Base-by-base conservation (phyloP, 2,888 invertebrate species). In the Microctonus aethiopoides region DNA sequence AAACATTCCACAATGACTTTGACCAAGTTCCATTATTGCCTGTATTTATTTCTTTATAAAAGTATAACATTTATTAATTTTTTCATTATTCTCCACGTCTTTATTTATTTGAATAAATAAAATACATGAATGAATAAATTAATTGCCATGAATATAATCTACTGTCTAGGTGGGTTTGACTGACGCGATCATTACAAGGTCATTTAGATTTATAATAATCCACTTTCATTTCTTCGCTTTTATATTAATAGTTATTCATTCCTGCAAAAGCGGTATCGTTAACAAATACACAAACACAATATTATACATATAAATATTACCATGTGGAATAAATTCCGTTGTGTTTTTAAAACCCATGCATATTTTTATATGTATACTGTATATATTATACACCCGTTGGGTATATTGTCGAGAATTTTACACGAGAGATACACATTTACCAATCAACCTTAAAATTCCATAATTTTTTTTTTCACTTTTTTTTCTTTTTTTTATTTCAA, bases 141-240 rank as follows among this genome's bases (percentile, higher is more conserved):
- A 62, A 62, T 62, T 16, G 46, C 29, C 13, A 16, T 26, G 29
- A 62, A 62, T 62, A 26, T 46, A 62, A 62, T 62, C 29, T n/a
- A 62, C n/a, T 29, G 16, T 46, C 16, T 46, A 16, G 16, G 46
- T 46, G 46, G 46, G 46, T 16, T 46, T 29, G 29, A 62, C 51
- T 46, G 32, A 51, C 46, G 46, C 46, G 46, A 62, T n/a, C n/a
- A n/a, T 26, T 16, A 51, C 62, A 62, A 62, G 62, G 62, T 51
- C 62, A 46, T 62, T 62, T 62, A 16, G 62, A 62, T 46, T 46
- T 46, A 16, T 46, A 46, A 46, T 46, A 16, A 46, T n/a, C 46
- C 32, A 62, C 62, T 62, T 62, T 62, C 62, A 51, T 62, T 29
- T 62, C 62, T 41, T 46, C 46, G 7, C n/a, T n/a, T n/a, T n/a